These are phyloP conservation scores for Tridacna gigas DNA, from an alignment of 2,888 invertebrate genomes.

Conservation along the genomic window DNA sequence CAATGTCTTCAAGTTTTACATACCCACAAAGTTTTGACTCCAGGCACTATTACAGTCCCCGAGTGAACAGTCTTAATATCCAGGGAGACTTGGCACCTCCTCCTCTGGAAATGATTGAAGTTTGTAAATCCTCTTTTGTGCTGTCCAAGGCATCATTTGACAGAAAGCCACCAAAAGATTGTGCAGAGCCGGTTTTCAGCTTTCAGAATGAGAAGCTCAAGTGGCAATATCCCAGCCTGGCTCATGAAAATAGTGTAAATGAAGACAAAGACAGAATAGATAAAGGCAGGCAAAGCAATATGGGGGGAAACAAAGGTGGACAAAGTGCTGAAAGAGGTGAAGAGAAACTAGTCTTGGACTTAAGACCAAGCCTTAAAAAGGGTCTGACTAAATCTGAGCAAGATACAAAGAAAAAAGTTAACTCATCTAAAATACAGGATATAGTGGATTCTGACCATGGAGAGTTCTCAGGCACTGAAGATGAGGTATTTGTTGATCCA, in stretches of 20 bases:
- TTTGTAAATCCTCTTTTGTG: constrained; percentile 60
- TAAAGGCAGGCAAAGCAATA: not conserved
- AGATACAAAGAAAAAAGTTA: constrained; percentile 38
- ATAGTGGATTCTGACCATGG: constrained; percentile 63
- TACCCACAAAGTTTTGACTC: constrained; percentile 58
- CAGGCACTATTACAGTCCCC: constrained; percentile 60
- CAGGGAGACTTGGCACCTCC: constrained; percentile 68
- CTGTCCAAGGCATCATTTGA: constrained; percentile 36
- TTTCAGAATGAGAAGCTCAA: constrained; percentile 6
- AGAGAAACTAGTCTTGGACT: constrained; percentile 61
- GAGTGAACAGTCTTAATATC: constrained; percentile 55
- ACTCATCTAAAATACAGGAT: constrained; percentile 32
- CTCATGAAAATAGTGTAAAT: constrained; percentile 25
- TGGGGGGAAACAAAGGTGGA: constrained; percentile 26
- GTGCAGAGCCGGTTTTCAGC: not conserved
- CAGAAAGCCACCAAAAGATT: constrained; percentile 12
- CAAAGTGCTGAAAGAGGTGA: constrained; percentile 65
- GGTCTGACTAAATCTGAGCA: constrained; percentile 11
- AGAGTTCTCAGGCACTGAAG: constrained; percentile 64
- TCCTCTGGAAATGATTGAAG: constrained; percentile 65
- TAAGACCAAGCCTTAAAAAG: constrained; percentile 64
- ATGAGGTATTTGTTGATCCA: constrained; percentile 72
- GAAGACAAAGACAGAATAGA: constrained; percentile 19
- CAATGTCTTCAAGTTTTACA: constrained; percentile 55
- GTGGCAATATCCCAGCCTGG: constrained; percentile 56